phyloP scores from a whole-genome alignment of 1,140 invertebrate genomes.

The Eulimnadia texana region DNA sequence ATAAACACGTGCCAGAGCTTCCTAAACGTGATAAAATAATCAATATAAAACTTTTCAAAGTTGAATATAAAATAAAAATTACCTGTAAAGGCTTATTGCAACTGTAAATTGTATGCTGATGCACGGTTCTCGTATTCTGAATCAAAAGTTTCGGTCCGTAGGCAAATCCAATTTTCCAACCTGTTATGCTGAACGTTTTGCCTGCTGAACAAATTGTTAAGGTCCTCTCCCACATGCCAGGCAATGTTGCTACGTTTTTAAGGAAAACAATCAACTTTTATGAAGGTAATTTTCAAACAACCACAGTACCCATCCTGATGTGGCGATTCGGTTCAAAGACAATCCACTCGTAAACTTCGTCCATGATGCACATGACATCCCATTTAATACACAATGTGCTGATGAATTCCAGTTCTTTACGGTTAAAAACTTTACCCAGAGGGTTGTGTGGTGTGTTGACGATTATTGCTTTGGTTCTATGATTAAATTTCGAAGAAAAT shows the following conservation, averaged over 20 bases:
- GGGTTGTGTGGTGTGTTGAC: constrained; percentile 96
- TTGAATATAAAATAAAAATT: too few relatives aligned
- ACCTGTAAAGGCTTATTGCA: constrained; percentile 61
- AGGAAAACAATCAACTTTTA: neutral
- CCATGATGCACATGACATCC: constrained; percentile 78
- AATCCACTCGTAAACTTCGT: constrained; percentile 98
- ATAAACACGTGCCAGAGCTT: constrained; percentile 28
- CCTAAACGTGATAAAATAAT: too few relatives aligned
- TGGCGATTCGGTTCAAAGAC: constrained; percentile 75
- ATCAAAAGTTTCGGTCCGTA: constrained; percentile 72
- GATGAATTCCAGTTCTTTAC: constrained; percentile 49
- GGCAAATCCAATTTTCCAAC: constrained; percentile 96
- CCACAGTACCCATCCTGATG: constrained; percentile 80
- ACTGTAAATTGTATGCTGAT: constrained; percentile 90
- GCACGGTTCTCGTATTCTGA: constrained; percentile 64
- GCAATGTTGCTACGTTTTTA: constrained; percentile 56
- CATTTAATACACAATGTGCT: constrained; percentile 79
- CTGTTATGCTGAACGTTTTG: constrained; percentile 94
- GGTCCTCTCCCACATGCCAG: constrained; percentile 95
- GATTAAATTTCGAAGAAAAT: constrained; percentile 64
- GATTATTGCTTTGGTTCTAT: constrained; percentile 87
- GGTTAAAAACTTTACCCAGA: constrained; percentile 64
- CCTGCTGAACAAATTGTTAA: constrained; percentile 94
- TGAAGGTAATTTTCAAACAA: constrained; percentile 24
- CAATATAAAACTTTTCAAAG: too few relatives aligned